Evolutionary conservation across 2,113 vertebrate genomes (phyloP).

Genomic region (Geococcyx californianus): DNA sequence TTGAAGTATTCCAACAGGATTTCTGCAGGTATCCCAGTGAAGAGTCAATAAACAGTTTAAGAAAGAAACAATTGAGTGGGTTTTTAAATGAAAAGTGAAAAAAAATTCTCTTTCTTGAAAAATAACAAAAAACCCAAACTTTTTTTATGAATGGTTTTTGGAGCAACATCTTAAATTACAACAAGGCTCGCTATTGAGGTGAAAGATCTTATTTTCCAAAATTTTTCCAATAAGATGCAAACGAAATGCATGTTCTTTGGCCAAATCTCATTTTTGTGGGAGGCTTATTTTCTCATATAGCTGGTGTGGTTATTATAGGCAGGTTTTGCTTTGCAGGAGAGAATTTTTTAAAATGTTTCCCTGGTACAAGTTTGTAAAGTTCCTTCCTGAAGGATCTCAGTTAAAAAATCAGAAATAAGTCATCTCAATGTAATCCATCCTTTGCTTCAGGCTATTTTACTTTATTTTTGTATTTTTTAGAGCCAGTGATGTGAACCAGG

Average conservation of each 20-base stretch:
- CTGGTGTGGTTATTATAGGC: neutral
- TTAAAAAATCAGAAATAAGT: neutral
- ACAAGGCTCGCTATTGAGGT: neutral
- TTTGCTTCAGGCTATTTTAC: neutral
- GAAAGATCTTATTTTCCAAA: neutral
- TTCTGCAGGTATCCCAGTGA: neutral
- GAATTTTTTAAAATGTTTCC: neutral
- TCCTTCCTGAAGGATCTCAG: neutral
- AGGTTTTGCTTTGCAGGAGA: neutral
- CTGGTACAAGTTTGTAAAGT: neutral
- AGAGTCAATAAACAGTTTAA: neutral
- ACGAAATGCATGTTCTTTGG: neutral
- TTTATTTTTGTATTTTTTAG: neutral
- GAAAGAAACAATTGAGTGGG: neutral
- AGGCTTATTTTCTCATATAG: neutral
- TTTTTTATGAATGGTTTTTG: neutral
- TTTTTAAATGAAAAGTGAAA: no score
- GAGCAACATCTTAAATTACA: neutral
- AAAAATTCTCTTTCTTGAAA: no score
- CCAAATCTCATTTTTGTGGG: neutral
- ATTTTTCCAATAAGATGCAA: neutral
- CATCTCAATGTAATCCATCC: neutral
- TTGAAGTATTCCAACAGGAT: neutral
- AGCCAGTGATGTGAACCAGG: neutral
- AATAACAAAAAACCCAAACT: no score